These are phyloP conservation scores for Podotricha telesiphe DNA, from an alignment of 2,888 invertebrate species.

Conservation along the genomic window DNA sequence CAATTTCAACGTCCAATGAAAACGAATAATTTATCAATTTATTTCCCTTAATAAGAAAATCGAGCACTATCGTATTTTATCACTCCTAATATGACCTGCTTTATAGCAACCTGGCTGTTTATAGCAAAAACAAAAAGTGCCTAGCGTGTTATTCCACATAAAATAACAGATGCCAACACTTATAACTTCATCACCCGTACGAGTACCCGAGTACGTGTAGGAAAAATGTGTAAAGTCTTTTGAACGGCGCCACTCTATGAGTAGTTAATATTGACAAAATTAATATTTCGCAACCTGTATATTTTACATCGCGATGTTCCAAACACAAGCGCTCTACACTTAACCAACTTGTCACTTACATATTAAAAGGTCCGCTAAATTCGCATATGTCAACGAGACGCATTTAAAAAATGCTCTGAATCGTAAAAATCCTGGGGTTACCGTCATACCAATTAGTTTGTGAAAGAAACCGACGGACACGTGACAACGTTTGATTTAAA, in stretches of 20 bases:
- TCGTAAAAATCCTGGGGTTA: constrained; percentile 69
- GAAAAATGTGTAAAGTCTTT: constrained; percentile 37
- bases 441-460: constrained; percentile 80
- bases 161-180: constrained; percentile 29
- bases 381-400: constrained; percentile 58
- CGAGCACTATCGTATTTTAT: constrained; percentile 18
- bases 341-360: constrained; percentile 60
- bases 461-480: constrained; percentile 76
- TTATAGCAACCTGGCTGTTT: constrained; percentile 5
- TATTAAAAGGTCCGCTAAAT: constrained; percentile 60
- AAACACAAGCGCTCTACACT: constrained; percentile 40
- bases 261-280: constrained; percentile 46
- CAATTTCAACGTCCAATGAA: constrained; percentile 18
- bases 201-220: constrained; percentile 23
- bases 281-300: constrained; percentile 41
- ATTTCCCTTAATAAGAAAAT: constrained; percentile 20
- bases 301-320: constrained; percentile 45
- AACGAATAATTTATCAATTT: constrained; percentile 21
- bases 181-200: constrained; percentile 2
- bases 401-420: constrained; percentile 62
- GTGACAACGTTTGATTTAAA: constrained; percentile 58
- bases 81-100: constrained; percentile 24
- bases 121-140: constrained; percentile 27
- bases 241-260: constrained; percentile 39
- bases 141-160: constrained; percentile 23